phyloP scores from a whole-genome alignment of 2,113 vertebrate genomes.

The Murina feae region DNA sequence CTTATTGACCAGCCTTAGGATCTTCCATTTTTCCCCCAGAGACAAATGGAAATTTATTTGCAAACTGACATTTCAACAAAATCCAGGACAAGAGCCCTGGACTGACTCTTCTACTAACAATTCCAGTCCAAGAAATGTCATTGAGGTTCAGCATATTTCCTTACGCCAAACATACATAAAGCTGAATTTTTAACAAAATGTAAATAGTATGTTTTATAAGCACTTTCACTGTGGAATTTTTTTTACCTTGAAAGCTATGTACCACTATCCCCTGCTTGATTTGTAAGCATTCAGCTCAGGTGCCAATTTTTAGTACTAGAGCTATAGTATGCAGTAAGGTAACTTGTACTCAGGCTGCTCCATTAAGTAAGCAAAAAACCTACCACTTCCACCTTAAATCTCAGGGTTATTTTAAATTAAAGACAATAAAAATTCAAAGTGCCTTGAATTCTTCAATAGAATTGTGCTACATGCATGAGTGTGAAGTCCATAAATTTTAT shows the following conservation, averaged over 20 bases:
- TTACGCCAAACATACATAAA: not conserved
- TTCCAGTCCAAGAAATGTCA: not conserved
- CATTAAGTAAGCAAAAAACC: not conserved
- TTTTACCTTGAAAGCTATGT: not conserved
- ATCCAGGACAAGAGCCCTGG: not conserved
- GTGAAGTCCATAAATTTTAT: not conserved
- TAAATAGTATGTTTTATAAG: not conserved
- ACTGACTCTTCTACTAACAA: not conserved
- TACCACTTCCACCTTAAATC: not conserved
- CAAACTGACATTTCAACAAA: not conserved
- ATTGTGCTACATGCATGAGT: not conserved
- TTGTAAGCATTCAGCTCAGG: not conserved
- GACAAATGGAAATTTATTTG: not conserved
- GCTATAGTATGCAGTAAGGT: not conserved
- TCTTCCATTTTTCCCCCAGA: not conserved
- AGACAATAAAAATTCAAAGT: not conserved
- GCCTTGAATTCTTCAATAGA: not conserved
- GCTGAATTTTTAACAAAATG: not conserved
- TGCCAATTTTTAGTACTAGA: not conserved
- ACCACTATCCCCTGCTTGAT: not conserved
- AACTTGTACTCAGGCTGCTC: not conserved
- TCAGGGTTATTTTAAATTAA: conserved; percentile 25
- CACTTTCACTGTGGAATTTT: not conserved
- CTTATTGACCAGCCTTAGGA: not conserved
- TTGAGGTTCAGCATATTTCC: not conserved